These are phyloP conservation scores for Nasalis larvatus DNA, from an alignment of 2,113 vertebrate species.

Conservation along the genomic window DNA sequence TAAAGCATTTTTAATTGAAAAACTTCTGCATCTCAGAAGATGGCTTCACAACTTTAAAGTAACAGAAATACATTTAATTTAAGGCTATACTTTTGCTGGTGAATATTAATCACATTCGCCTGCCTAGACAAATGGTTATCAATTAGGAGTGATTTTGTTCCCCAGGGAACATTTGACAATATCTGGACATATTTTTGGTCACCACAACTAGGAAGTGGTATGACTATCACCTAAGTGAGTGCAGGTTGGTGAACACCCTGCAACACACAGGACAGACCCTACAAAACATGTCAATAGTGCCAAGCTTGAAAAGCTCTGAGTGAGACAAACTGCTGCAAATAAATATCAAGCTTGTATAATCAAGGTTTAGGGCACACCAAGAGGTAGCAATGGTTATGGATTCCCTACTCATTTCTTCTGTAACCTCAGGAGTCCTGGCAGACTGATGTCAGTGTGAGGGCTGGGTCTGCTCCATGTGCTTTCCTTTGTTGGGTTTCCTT, in stretches of 20 bases:
- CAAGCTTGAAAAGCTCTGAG: not conserved
- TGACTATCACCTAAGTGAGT: not conserved
- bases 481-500: not conserved
- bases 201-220: accelerated
- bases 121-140: not conserved
- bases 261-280: not conserved
- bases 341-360: not conserved
- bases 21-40: not conserved
- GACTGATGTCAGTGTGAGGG: not conserved
- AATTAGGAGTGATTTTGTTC: not conserved
- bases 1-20: conserved; percentile 39
- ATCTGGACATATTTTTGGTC: not conserved
- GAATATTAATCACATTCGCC: not conserved
- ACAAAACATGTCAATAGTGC: not conserved
- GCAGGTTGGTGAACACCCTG: not conserved
- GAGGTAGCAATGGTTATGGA: not conserved
- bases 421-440: not conserved
- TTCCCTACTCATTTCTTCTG: not conserved
- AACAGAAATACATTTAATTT: not conserved
- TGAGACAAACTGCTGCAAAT: not conserved
- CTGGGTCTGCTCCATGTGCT: not conserved
- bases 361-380: not conserved
- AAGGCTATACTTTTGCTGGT: not conserved
- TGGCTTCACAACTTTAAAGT: not conserved
- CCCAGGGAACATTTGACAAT: not conserved